Percentiles rank a stretch among this genome's conserved stretches.
Conservation (phyloP, 1,140 invertebrate genomes). For the Pomacea maculata region DNA sequence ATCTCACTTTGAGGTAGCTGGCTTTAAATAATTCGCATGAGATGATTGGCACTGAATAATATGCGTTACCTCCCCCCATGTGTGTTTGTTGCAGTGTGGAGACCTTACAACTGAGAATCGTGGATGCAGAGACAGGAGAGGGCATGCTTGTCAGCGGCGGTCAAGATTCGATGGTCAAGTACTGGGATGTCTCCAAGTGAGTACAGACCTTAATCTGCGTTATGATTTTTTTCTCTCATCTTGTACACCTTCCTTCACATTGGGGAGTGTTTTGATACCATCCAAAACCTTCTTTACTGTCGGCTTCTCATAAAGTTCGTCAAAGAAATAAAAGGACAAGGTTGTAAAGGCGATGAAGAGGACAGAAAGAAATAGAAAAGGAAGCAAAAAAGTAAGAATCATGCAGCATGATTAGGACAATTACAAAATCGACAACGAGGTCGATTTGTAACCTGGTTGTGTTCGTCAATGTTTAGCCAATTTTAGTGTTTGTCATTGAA, state of each 20-base stretch:
- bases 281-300: too few relatives aligned
- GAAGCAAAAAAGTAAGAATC: not conserved
- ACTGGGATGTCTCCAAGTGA: constrained; percentile 53
- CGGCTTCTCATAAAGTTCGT: too few relatives aligned
- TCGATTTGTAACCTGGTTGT: too few relatives aligned
- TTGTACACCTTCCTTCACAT: not conserved
- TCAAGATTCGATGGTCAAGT: constrained; percentile 56
- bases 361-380: not conserved
- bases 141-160: constrained; percentile 53
- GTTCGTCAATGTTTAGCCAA: too few relatives aligned
- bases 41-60: too few relatives aligned
- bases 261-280: too few relatives aligned
- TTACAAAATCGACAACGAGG: too few relatives aligned
- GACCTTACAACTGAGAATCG: constrained; percentile 44
- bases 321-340: not conserved
- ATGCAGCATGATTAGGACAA: too few relatives aligned
- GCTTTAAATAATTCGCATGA: too few relatives aligned
- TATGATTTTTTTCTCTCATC: not conserved
- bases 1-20: too few relatives aligned
- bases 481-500: too few relatives aligned
- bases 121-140: constrained; percentile 36
- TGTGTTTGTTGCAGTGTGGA: constrained; percentile 45
- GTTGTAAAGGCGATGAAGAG: not conserved
- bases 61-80: too few relatives aligned
- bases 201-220: constrained; percentile 12